A percentile compares a stretch with the other conserved stretches of the same genome.
Conservation (phyloP, 2,888 invertebrate species). For the Heterodera filipjevi region DNA sequence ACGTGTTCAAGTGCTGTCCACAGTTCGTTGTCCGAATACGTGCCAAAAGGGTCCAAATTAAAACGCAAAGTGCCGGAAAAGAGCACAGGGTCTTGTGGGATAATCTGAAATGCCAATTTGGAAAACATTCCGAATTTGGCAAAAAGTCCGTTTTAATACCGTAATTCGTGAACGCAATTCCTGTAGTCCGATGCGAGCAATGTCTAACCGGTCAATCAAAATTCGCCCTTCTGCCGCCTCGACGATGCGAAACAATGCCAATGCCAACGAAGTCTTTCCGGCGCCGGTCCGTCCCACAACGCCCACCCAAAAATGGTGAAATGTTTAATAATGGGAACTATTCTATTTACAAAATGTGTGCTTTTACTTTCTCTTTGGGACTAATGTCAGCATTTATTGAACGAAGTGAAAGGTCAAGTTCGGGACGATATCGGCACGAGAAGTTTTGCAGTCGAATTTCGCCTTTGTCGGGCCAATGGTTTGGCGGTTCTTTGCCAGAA, state of each 20-base stretch:
- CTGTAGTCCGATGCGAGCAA: constrained; percentile 80
- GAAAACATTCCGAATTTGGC: background rate
- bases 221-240: constrained; percentile 52
- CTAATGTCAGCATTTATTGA: constrained; percentile 74
- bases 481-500: constrained; percentile 36
- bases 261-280: constrained; percentile 52
- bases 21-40: constrained; percentile 78
- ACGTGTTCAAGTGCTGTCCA: constrained; percentile 87
- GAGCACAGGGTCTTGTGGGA: constrained; percentile 70
- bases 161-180: constrained; percentile 81
- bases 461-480: constrained; percentile 64
- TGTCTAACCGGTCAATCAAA: constrained; percentile 65
- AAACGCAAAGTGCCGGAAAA: constrained; percentile 78
- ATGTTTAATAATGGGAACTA: background rate
- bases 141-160: background rate
- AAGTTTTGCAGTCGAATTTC: constrained; percentile 60
- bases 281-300: constrained; percentile 66
- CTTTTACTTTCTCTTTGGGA: constrained; percentile 76
- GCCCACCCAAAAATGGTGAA: constrained; percentile 61
- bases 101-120: constrained; percentile 13
- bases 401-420: constrained; percentile 79
- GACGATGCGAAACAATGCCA: constrained; percentile 58
- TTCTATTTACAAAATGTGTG: background rate
- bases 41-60: constrained; percentile 88
- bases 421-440: constrained; percentile 57